A percentile compares a stretch with the other conserved stretches of the same genome.
These are phyloP conservation scores for Drosophila pectinifera DNA, from an alignment of 1,140 invertebrate species.

Conservation along the genomic window DNA sequence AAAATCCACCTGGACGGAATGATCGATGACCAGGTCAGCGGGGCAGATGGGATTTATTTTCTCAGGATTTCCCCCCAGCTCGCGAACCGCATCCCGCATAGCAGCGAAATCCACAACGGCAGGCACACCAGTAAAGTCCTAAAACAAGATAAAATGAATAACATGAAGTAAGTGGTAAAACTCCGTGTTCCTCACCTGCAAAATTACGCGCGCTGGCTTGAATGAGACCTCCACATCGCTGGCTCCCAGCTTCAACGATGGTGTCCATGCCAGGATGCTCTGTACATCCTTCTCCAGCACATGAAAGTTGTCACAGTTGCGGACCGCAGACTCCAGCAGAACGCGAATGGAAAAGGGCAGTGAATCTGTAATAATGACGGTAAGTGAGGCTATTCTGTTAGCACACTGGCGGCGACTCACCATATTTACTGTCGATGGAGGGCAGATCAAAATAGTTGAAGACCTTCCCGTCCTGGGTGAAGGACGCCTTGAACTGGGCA, in stretches of 20 bases:
- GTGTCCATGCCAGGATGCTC: conserved; percentile 95
- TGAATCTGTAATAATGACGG: conserved; percentile 85
- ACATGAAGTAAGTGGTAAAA: background rate
- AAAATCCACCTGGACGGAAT: conserved; percentile 99
- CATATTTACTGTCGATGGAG: conserved; percentile 90
- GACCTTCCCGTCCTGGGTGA: conserved; percentile 88
- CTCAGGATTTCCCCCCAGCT: conserved; percentile 94
- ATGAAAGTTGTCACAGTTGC: conserved; percentile 98
- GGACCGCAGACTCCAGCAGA: conserved; percentile 96
- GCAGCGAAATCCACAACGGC: conserved; percentile 99
- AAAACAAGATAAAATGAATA: background rate
- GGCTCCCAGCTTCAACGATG: conserved; percentile 87
- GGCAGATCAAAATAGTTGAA: conserved; percentile 92
- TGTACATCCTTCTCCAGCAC: conserved; percentile 94
- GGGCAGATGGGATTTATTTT: conserved; percentile 99
- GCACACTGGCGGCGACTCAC: conserved; percentile 86
- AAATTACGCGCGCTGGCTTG: conserved; percentile 96
- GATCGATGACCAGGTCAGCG: conserved; percentile 98
- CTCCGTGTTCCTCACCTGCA: conserved; percentile 89
- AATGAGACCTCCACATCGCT: conserved; percentile 96
- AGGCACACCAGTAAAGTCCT: conserved; percentile 98
- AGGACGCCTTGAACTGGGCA: conserved; percentile 86
- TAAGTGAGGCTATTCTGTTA: background rate
- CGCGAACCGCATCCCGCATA: conserved; percentile 97
- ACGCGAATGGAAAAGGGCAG: conserved; percentile 97